Conservation (phyloP, 1,140 invertebrate species). For the Ostrea edulis region DNA sequence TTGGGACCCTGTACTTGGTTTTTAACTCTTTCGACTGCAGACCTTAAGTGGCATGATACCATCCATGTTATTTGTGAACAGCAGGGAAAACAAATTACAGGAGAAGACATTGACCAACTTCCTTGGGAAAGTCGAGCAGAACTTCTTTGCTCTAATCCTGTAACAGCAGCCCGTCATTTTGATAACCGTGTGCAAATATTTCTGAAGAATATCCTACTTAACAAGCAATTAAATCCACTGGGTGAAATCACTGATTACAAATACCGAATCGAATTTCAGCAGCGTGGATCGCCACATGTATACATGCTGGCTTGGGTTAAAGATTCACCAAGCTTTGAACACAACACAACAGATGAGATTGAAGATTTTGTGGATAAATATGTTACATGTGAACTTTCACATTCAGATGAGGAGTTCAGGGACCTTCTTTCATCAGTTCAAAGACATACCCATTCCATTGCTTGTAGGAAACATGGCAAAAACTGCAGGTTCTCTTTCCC, state of each 20-base stretch:
- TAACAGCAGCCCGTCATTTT: conserved; percentile 36
- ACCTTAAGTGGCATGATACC: conserved; percentile 39
- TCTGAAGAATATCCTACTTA: neutral
- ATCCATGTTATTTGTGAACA: conserved; percentile 46
- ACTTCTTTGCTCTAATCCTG: conserved; percentile 9
- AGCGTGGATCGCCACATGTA: neutral
- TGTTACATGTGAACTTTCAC: neutral
- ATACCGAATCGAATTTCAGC: neutral
- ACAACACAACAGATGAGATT: conserved; percentile 1
- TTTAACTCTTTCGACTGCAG: conserved; percentile 38
- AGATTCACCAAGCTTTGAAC: conserved; percentile 21
- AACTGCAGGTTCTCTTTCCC: conserved; percentile 39
- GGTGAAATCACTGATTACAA: conserved; percentile 23
- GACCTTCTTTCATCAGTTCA: neutral
- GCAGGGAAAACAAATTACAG: neutral
- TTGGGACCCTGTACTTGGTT: conserved; percentile 43
- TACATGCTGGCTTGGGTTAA: conserved; percentile 11
- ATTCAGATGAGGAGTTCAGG: neutral
- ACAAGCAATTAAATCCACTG: neutral
- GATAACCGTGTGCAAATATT: neutral
- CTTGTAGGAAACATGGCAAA: conserved; percentile 21
- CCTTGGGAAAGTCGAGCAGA: neutral
- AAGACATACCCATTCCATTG: neutral
- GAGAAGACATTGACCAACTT: conserved; percentile 14
- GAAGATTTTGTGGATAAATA: neutral